A percentile compares a stretch with the other conserved stretches of the same genome.
Evolutionary conservation across 2,888 invertebrate species (phyloP).

Genomic region (Monoplex corrugatus): DNA sequence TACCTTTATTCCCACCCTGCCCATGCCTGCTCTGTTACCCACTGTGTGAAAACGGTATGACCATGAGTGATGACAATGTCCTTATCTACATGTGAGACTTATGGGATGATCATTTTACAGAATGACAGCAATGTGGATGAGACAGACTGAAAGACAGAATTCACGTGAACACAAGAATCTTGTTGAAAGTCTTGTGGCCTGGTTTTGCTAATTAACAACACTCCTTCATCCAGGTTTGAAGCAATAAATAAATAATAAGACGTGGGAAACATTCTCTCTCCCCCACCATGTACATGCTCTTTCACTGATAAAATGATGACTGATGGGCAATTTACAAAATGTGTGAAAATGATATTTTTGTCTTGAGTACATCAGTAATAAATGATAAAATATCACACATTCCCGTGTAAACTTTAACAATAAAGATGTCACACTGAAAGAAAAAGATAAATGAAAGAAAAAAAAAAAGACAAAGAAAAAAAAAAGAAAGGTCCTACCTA

Average conservation of each 20-base stretch:
- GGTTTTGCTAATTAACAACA: slow-evolving; percentile 37
- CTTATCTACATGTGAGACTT: slow-evolving; percentile 20
- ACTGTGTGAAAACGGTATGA: not conserved
- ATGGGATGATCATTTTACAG: slow-evolving; percentile 31
- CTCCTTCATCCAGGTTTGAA: not conserved
- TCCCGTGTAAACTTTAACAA: slow-evolving; percentile 2
- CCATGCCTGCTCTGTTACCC: not conserved
- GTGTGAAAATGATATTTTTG: slow-evolving; percentile 22
- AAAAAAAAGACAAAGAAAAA: not conserved
- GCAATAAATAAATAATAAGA: slow-evolving; percentile 17
- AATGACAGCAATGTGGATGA: slow-evolving; percentile 27
- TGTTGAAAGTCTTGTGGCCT: slow-evolving; percentile 42
- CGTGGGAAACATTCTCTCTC: not conserved
- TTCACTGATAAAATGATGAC: not conserved
- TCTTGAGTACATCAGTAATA: slow-evolving; percentile 8
- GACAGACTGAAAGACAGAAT: slow-evolving; percentile 44
- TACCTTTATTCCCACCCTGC: not conserved
- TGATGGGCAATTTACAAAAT: slow-evolving; percentile 18
- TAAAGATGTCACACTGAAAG: not conserved
- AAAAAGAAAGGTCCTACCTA: not conserved
- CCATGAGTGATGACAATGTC: not conserved
- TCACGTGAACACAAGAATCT: slow-evolving; percentile 40
- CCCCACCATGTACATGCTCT: not conserved
- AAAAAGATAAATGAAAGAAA: not conserved
- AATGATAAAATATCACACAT: slow-evolving; percentile 20